phyloP scores from a whole-genome alignment of 2,797 vertebrate genomes.

The Nyctibius grandis region DNA sequence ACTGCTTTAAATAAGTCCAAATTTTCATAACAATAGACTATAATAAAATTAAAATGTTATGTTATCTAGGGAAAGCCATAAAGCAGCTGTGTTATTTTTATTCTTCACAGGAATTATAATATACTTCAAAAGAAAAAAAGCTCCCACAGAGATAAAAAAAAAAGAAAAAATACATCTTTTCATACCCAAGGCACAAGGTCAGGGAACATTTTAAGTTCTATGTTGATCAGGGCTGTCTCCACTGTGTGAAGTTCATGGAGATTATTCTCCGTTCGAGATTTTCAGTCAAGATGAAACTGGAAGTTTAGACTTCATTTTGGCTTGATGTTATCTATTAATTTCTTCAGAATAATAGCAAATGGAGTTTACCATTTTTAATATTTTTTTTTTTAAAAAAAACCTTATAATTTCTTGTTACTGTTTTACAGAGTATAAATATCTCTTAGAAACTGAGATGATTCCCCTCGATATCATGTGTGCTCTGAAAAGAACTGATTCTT shows the following conservation, averaged over 20 bases:
- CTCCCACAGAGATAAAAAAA: not conserved
- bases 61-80: not conserved
- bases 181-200: not conserved
- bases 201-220: not conserved
- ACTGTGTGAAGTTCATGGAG: not conserved
- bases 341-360: not conserved
- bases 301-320: not conserved
- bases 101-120: not conserved
- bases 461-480: not conserved
- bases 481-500: not conserved
- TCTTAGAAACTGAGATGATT: not conserved
- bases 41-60: not conserved
- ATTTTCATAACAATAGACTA: constrained; percentile 40
- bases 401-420: not conserved
- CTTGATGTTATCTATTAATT: not conserved
- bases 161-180: not conserved
- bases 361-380: not conserved
- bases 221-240: not conserved
- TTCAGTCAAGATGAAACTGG: not conserved
- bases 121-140: not conserved
- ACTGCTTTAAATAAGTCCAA: constrained; percentile 20
- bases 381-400: not conserved
- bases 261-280: not conserved
- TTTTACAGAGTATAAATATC: not conserved
- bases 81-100: constrained; percentile 2